Base-by-base conservation (phyloP, 1,140 invertebrate genomes). In the Drosophila guanche region DNA sequence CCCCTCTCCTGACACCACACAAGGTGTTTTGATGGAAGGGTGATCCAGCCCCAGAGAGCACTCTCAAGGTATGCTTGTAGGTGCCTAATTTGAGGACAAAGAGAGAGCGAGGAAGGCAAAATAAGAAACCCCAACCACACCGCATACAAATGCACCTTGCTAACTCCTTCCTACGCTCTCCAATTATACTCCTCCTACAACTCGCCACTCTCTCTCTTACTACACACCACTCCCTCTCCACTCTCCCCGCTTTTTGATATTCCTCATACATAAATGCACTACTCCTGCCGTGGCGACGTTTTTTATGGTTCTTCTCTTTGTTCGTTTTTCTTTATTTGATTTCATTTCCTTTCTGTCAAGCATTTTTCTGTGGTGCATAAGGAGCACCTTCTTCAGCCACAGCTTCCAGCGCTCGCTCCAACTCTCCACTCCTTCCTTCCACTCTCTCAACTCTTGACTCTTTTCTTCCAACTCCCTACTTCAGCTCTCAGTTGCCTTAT, bases 341-440 rank as follows among this genome's bases (percentile, higher is more conserved):
- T 88, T 65, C 77, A 88, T 88, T 88, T 86, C 68, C 73, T 66
- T 72, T 86, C 88, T 86, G 81, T 88, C 77, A 78, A 70, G 81
- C 68, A 50, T 43, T 71, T 70, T 45, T n/a, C 55, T 22, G 33
- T 43, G 37, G 33, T 10, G 42, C 20, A 45, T 42, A 57, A 50
- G 73, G 43, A 85, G 77, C 79, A 83, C 79, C 79, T 84, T 72
- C 79, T 84, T 72, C 80, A 55, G 62, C 69, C 51, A 25, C 42
- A 48, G 27, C 25, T 20, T 20, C n/a, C 29, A 37, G 33, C 12
- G 4, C 22, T 66, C 54, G 27, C 46, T 58, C 14, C 3, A 16
- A 10, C 23, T 14, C 4, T 16, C 25, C 14, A 37, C 48, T 37
- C 70, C 66, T 66, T n/a, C 12, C 22, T 16, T 46, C 51, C n/a